Evolutionary conservation across 2,113 vertebrate genomes (phyloP).

Genomic region (Acanthisitta chloris): DNA sequence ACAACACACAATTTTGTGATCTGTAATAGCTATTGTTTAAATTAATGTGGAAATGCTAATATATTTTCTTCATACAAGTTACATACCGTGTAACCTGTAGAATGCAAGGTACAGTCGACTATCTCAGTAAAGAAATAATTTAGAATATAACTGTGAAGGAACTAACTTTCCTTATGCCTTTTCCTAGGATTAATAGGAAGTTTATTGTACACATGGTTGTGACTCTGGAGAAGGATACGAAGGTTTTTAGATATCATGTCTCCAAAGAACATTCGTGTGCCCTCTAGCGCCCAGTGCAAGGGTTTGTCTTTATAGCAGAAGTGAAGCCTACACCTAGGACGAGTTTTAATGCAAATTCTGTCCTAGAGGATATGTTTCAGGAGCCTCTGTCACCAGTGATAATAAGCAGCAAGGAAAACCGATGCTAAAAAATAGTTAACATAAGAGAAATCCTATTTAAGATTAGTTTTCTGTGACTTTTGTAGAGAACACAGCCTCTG

Average conservation of each 20-base stretch:
- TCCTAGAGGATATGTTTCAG: not conserved
- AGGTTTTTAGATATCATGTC: accelerated
- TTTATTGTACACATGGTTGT: not conserved
- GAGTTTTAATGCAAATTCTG: not conserved
- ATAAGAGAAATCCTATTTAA: not conserved
- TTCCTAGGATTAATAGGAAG: not conserved
- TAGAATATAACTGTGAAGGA: not conserved
- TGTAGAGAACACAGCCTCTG: not conserved
- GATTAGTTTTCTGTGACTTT: not conserved
- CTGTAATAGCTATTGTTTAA: not conserved
- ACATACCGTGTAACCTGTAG: accelerated
- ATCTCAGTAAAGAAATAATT: not conserved
- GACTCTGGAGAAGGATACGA: not conserved
- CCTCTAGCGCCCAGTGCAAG: not conserved
- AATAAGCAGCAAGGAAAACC: not conserved
- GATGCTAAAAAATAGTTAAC: accelerated
- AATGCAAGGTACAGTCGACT: accelerated
- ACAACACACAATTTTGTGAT: not conserved
- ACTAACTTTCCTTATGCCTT: not conserved
- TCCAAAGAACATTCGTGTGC: not conserved
- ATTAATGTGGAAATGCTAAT: not conserved
- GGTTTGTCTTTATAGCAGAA: not conserved
- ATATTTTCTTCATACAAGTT: not conserved
- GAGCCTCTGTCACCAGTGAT: not conserved
- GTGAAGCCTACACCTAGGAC: accelerated